phyloP scores from a whole-genome alignment of 2,797 vertebrate species.

The Myotis planiceps region DNA sequence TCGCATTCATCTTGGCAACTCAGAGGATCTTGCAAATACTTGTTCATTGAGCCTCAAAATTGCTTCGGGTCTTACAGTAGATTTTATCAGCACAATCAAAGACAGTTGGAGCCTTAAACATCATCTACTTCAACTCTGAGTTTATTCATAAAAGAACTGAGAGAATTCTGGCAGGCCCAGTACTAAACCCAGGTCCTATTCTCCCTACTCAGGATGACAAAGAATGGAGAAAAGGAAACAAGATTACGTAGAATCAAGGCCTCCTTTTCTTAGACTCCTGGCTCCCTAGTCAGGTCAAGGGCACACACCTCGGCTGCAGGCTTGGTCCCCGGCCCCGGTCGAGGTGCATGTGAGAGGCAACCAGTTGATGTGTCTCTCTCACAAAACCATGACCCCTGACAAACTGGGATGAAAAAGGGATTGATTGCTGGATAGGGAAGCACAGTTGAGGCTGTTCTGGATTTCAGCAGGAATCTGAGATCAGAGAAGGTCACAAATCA shows the following conservation, averaged over 20 bases:
- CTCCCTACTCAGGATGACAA: neutral
- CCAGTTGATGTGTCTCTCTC: neutral
- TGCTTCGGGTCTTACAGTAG: slow-evolving; percentile 23
- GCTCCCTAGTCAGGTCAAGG: neutral
- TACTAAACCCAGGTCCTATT: neutral
- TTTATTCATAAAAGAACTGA: neutral
- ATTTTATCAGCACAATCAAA: slow-evolving; percentile 39
- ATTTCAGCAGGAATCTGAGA: neutral
- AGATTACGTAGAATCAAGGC: neutral
- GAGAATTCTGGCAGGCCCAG: neutral
- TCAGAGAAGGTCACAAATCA: neutral
- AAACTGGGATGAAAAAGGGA: neutral
- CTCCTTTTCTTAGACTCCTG: neutral
- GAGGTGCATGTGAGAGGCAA: no score
- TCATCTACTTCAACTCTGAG: neutral
- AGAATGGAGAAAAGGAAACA: neutral
- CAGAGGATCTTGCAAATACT: slow-evolving; percentile 24
- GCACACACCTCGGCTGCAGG: no score
- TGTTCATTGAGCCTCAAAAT: slow-evolving; percentile 58
- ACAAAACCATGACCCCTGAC: neutral
- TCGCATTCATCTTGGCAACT: neutral
- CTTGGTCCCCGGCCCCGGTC: no score
- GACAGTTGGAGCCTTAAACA: neutral
- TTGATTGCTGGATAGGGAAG: neutral
- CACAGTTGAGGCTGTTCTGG: neutral